Base-by-base conservation (phyloP, 2,113 vertebrate genomes). In the Lipotes vexillifer region DNA sequence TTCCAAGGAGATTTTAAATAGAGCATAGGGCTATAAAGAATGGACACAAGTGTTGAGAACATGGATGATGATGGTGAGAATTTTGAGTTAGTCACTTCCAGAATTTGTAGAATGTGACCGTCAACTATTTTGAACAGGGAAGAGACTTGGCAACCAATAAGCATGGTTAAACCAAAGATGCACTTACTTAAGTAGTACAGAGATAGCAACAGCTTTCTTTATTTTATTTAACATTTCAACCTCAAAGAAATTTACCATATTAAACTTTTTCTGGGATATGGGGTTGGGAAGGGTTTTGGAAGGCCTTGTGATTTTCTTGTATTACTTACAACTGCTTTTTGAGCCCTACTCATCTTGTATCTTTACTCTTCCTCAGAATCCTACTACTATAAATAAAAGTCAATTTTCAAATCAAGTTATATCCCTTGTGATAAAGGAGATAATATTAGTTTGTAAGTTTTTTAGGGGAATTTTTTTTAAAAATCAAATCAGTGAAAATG, bases 31-130 rank as follows among this genome's bases (percentile, higher is more conserved):
- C 23, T 90, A 8, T 7, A 68, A 27, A 65, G 44, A n/a, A 38
- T 74, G 4, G n/a, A 66, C 36, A 55, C 5, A 85, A 27, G 3
- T 81, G 46, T 61, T 59, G 5, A 95, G 36, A 46, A 52, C 78
- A 17, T 41, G 31, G 14, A 36, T 82, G 46, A 14, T 8, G 38
- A n/a, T 55, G 46, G 17, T 75, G 31, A 49, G 52, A 72, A 74
- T 80, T 83, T 80, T 91, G 81, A 66, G 78, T 59, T 27, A 75
- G 75, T 44, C 52, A 88, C 63, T 81, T 81, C 25, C 0, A 1
- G 90, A 90, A 96, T 97, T 69, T 92, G 92, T 90, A 81, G 46
- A 91, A 55, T 82, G 61, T 36, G 41, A 75, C 77, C 25, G 20
- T 75, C 65, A 59, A 52, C 77, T 85, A 17, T 94, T 96, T 61